phyloP scores from a whole-genome alignment of 2,113 vertebrate species.

The Clarias magur region DNA sequence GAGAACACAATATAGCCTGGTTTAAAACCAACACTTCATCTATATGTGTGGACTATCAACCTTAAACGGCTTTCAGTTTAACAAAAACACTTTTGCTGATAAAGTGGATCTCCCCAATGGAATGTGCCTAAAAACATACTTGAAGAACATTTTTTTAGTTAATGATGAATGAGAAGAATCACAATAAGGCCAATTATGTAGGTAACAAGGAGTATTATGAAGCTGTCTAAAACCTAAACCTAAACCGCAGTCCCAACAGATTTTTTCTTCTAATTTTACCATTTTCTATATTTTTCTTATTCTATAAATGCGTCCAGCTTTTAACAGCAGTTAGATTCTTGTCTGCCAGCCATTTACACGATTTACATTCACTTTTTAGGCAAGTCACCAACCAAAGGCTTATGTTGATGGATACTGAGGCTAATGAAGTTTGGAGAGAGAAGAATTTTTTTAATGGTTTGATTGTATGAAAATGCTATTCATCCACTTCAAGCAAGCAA shows the following conservation, averaged over 20 bases:
- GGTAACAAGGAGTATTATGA: slow-evolving; percentile 42
- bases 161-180: slow-evolving; percentile 43
- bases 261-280: background rate
- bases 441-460: background rate
- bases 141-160: slow-evolving; percentile 34
- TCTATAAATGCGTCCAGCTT: background rate
- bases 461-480: background rate
- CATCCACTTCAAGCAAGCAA: background rate
- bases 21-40: slow-evolving; percentile 2
- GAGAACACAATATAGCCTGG: slow-evolving; percentile 21
- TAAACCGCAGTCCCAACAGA: slow-evolving; percentile 23
- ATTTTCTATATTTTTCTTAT: background rate
- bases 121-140: slow-evolving; percentile 1
- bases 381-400: background rate
- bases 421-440: background rate
- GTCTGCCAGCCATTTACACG: background rate
- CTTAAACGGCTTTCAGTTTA: slow-evolving; percentile 37
- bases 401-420: too few relatives aligned
- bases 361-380: background rate
- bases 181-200: slow-evolving; percentile 27
- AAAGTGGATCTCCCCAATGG: slow-evolving; percentile 29
- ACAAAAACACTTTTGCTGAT: slow-evolving; percentile 3
- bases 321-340: background rate
- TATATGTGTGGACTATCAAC: slow-evolving; percentile 17
- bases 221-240: slow-evolving; percentile 15